A percentile compares a stretch with the other conserved stretches of the same genome.
Conservation (phyloP, 1,140 invertebrate species). For the Neodiprion lecontei region DNA sequence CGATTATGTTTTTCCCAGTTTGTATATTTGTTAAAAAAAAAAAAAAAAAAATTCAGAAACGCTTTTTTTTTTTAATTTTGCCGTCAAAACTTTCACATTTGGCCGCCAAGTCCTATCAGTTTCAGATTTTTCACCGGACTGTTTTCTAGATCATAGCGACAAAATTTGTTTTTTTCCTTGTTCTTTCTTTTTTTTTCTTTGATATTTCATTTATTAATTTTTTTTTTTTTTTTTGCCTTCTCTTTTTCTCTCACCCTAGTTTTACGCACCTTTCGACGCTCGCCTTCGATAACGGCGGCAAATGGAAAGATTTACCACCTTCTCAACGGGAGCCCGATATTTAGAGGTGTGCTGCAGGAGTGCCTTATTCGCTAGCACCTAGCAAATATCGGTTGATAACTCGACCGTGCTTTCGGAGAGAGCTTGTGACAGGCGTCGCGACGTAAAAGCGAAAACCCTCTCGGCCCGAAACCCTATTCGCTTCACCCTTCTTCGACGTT, state of each 20-base stretch:
- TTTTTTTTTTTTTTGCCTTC: not conserved
- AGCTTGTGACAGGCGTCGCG: no score
- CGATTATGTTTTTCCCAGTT: no score
- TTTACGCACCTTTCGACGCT: not conserved
- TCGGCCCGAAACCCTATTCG: not conserved
- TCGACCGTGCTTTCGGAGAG: not conserved
- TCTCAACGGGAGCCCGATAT: not conserved
- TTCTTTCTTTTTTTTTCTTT: not conserved
- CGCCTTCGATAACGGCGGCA: not conserved
- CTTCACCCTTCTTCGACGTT: not conserved
- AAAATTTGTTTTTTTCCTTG: not conserved
- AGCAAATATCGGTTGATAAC: slow-evolving; percentile 18
- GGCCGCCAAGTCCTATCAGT: no score
- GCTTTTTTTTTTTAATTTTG: not conserved
- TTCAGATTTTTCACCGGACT: no score
- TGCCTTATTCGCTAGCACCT: not conserved
- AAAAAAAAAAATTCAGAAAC: no score
- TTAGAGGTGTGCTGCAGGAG: not conserved
- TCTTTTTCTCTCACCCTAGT: not conserved
- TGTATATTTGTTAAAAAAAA: no score
- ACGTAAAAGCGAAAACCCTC: slow-evolving; percentile 15
- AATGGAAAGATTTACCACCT: slow-evolving; percentile 2
- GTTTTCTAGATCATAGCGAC: not conserved
- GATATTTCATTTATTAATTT: not conserved
- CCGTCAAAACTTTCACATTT: not conserved